Evolutionary conservation across 2,113 vertebrate species (phyloP).

Genomic region (Synchiropus splendidus): DNA sequence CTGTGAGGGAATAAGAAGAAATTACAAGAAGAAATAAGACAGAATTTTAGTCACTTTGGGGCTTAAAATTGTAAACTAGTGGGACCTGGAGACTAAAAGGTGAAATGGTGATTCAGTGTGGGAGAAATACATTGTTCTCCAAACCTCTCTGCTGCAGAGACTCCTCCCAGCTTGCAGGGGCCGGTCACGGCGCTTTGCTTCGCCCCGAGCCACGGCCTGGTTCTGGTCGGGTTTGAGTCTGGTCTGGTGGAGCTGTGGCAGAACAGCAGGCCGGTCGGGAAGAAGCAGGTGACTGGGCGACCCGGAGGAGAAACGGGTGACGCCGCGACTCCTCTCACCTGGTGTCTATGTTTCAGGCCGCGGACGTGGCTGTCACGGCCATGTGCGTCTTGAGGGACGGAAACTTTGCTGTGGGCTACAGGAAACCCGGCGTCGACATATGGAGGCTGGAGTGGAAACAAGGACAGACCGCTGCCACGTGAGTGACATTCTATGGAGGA

Average conservation of each 20-base stretch:
- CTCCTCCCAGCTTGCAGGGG: slow-evolving; percentile 12
- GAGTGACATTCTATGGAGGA: neutral
- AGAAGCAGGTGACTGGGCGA: slow-evolving; percentile 49
- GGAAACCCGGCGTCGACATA: slow-evolving; percentile 30
- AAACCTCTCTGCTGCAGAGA: slow-evolving; percentile 26
- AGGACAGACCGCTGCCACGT: slow-evolving; percentile 32
- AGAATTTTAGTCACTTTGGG: too few relatives aligned
- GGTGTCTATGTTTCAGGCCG: slow-evolving; percentile 29
- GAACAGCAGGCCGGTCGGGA: slow-evolving; percentile 25
- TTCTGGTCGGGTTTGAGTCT: slow-evolving; percentile 59
- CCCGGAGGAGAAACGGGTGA: neutral
- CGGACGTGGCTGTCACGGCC: slow-evolving; percentile 25
- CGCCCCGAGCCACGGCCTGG: slow-evolving; percentile 50
- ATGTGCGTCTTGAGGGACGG: slow-evolving; percentile 41
- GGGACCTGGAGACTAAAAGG: too few relatives aligned
- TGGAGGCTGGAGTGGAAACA: slow-evolving; percentile 53
- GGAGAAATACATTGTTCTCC: neutral
- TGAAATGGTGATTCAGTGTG: neutral
- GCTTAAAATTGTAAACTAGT: too few relatives aligned
- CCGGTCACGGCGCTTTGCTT: slow-evolving; percentile 67
- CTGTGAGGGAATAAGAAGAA: too few relatives aligned
- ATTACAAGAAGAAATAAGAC: too few relatives aligned
- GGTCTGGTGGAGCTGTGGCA: slow-evolving; percentile 75
- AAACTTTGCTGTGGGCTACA: slow-evolving; percentile 48
- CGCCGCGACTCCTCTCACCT: neutral